A percentile compares a stretch with the other conserved stretches of the same genome.
phyloP scores from a whole-genome alignment of 2,113 vertebrate species.

The Odontophorus gujanensis region DNA sequence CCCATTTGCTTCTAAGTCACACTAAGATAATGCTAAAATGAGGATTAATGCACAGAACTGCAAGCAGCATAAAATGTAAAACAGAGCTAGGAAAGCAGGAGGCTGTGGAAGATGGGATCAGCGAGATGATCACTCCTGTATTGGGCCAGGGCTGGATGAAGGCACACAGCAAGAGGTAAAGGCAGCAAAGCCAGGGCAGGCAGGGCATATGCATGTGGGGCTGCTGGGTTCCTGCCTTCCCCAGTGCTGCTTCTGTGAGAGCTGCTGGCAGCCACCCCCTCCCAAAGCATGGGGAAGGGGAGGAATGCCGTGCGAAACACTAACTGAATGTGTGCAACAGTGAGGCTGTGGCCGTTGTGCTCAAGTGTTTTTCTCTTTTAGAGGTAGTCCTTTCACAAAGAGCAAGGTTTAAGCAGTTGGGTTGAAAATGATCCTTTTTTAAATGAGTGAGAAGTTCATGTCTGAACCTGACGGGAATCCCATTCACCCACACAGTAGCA shows the following conservation, averaged over 20 bases:
- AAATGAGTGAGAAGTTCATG: slow-evolving; percentile 6
- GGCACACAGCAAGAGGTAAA: neutral
- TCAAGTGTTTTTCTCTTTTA: neutral
- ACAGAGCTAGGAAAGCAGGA: neutral
- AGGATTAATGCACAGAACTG: neutral
- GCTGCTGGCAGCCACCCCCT: neutral
- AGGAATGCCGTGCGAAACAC: neutral
- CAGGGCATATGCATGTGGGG: accelerated
- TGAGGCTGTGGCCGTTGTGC: neutral
- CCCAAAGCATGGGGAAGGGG: neutral
- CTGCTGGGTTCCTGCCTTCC: neutral
- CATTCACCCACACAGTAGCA: neutral
- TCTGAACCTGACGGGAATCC: slow-evolving; percentile 34
- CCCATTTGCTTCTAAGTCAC: slow-evolving; percentile 19
- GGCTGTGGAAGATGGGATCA: neutral
- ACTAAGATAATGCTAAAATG: neutral
- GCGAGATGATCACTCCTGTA: accelerated
- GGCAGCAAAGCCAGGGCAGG: accelerated
- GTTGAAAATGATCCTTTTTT: slow-evolving; percentile 1
- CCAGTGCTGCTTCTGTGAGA: neutral
- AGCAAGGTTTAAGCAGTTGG: neutral
- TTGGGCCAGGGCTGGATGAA: neutral
- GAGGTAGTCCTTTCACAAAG: neutral
- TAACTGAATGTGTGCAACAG: neutral
- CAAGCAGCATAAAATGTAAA: neutral